Percentiles rank a stretch among this genome's conserved stretches.
phyloP scores from a whole-genome alignment of 2,113 vertebrate genomes.

The Octodon degus region DNA sequence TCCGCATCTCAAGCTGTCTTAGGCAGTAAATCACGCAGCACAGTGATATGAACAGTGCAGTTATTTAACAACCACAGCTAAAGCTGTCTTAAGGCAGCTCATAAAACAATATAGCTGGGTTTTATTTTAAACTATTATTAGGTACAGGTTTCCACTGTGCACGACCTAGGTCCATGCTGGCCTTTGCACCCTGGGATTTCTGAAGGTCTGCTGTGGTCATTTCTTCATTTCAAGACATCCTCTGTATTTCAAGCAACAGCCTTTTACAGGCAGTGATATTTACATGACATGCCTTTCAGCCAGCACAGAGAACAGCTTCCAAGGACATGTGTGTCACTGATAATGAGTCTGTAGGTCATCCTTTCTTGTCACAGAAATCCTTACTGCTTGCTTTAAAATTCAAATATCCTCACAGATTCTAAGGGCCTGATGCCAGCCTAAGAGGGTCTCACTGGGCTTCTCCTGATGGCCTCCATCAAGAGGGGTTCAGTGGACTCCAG shows the following conservation, averaged over 20 bases:
- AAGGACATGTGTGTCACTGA: not conserved
- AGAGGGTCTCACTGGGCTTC: not conserved
- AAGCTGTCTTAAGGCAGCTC: not conserved
- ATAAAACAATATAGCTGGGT: not conserved
- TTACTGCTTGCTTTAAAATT: not conserved
- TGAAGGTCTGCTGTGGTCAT: not conserved
- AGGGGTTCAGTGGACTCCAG: not conserved
- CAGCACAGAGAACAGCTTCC: not conserved
- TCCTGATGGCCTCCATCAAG: not conserved
- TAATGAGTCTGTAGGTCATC: not conserved
- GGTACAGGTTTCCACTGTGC: not conserved
- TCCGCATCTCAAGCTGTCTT: not conserved
- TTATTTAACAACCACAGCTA: not conserved
- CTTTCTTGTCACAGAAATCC: not conserved
- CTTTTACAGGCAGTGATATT: not conserved
- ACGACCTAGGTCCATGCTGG: fast-evolving
- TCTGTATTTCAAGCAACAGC: not conserved
- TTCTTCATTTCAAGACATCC: not conserved
- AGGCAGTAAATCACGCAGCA: not conserved
- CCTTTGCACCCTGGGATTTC: not conserved
- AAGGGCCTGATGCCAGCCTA: not conserved
- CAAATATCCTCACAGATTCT: not conserved
- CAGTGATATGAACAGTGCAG: not conserved
- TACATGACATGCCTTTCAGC: not conserved
- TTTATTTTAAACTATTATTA: not conserved